Evolutionary conservation across 2,888 invertebrate species (phyloP).

Genomic region (Perdita meconis): DNA sequence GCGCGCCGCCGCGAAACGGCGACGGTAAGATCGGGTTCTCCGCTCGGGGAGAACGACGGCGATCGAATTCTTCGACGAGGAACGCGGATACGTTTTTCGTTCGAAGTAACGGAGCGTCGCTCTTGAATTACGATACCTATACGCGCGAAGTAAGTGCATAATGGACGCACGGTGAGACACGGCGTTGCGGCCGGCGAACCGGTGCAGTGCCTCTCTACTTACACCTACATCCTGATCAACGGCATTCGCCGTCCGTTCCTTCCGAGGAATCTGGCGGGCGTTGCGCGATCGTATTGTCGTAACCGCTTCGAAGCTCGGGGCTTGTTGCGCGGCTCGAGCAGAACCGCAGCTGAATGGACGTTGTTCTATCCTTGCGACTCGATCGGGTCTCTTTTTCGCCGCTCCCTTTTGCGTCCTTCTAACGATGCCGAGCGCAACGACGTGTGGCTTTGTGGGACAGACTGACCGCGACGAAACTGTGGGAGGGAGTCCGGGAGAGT

Average conservation of each 20-base stretch:
- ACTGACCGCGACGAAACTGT: background rate
- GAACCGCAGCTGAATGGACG: constrained; percentile 5
- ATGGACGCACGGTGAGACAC: too few species aligned
- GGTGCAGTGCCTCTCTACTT: too few species aligned
- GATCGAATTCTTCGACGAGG: background rate
- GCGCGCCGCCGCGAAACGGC: background rate
- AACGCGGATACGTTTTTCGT: too few species aligned
- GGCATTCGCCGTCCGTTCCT: constrained; percentile 30
- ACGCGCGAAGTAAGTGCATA: too few species aligned
- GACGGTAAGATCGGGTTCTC: too few species aligned
- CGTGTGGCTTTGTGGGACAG: background rate
- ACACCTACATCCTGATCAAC: background rate
- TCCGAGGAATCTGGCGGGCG: constrained; percentile 37
- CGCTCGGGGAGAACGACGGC: background rate
- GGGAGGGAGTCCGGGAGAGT: too few species aligned
- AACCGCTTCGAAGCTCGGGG: constrained; percentile 55
- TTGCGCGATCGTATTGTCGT: constrained; percentile 55
- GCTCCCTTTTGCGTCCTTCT: constrained; percentile 23
- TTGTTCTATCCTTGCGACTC: constrained; percentile 35
- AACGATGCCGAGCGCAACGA: background rate
- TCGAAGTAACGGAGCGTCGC: too few species aligned
- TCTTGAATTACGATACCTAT: too few species aligned
- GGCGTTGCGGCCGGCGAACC: too few species aligned
- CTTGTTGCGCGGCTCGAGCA: constrained; percentile 42
- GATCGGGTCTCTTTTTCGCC: constrained; percentile 33